Evolutionary conservation across 2,888 invertebrate genomes (phyloP), one percentile per base, ranked within the genome.

Genomic region (Parapristionchus giblindavisi): DNA sequence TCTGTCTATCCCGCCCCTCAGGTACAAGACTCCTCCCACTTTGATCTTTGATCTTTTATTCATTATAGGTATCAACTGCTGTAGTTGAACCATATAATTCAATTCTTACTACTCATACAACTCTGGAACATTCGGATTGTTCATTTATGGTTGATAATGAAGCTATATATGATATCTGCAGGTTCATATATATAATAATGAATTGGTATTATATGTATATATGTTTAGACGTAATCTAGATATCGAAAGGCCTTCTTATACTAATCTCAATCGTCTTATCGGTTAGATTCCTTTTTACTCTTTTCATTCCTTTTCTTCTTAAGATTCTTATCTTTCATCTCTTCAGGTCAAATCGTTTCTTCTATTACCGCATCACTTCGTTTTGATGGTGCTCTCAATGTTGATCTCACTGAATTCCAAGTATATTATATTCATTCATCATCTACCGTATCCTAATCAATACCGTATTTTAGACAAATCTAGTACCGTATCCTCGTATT

Each of bases 21-120:
- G 89, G 94, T 93, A 52, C 8, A 24, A 34, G 27, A 38, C 24
- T 21, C n/a, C 24, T 21, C 21, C 1, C 17, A 21, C 34, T 6
- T 63, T 3, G 6, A 36, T 48, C 68, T 17, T 21, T 27, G 29
- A 1, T 3, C 38, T 17, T 3, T 34, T 32, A 6, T 2, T 29
- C n/a, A 21, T 84, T 85, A 63, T 54, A 78, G 78, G 79, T 94
- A 32, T 94, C 94, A 43, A 94, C 95, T 1, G 94, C 95, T 0
- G 94, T 96, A 17, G 95, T 95, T 58, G 95, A 96, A 88, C 95
- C 95, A 0, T 96, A 96, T 92, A 96, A 96, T 91, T 95, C 95
- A 0, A 95, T 96, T 75, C 84, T 96, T 87, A 95, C 95, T 88
- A 96, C 96, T 79, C 96, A 96, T 91, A 96, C 96, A 72, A 96